Percentiles rank a stretch among this genome's conserved stretches.
These are phyloP conservation scores for Lycocerus yunnanus DNA, from an alignment of 2,888 invertebrate genomes.

Conservation along the genomic window DNA sequence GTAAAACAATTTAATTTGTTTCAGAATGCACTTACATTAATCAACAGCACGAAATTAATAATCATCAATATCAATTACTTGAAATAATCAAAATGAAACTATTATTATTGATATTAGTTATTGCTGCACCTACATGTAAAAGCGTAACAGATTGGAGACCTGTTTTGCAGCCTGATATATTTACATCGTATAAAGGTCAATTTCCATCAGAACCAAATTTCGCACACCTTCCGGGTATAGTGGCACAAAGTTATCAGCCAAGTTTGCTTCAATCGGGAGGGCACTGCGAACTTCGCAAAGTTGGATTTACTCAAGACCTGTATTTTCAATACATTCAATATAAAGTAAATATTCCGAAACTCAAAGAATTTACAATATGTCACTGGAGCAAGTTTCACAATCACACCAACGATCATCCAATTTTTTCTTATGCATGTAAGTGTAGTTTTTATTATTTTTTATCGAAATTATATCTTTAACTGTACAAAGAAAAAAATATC, in stretches of 20 bases:
- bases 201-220: slow-evolving; percentile 27
- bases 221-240: slow-evolving; percentile 28
- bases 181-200: slow-evolving; percentile 39
- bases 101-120: slow-evolving; percentile 34
- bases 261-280: slow-evolving; percentile 44
- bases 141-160: slow-evolving; percentile 60
- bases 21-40: slow-evolving; percentile 15
- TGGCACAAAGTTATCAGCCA: slow-evolving; percentile 34
- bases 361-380: slow-evolving; percentile 84
- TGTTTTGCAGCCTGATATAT: slow-evolving; percentile 54
- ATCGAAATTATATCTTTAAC: background rate
- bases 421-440: slow-evolving; percentile 83
- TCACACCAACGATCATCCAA: slow-evolving; percentile 79
- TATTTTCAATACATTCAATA: slow-evolving; percentile 76
- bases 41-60: background rate
- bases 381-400: slow-evolving; percentile 83
- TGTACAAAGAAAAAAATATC: background rate
- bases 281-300: slow-evolving; percentile 61
- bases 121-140: slow-evolving; percentile 48
- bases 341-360: slow-evolving; percentile 70
- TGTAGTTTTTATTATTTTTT: slow-evolving; percentile 30
- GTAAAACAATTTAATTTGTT: slow-evolving; percentile 1
- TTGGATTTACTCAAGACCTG: slow-evolving; percentile 62
- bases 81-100: slow-evolving; percentile 15
- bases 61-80: background rate